Evolutionary conservation across 2,888 invertebrate genomes (phyloP).

Genomic region (Drosophila picticornis): DNA sequence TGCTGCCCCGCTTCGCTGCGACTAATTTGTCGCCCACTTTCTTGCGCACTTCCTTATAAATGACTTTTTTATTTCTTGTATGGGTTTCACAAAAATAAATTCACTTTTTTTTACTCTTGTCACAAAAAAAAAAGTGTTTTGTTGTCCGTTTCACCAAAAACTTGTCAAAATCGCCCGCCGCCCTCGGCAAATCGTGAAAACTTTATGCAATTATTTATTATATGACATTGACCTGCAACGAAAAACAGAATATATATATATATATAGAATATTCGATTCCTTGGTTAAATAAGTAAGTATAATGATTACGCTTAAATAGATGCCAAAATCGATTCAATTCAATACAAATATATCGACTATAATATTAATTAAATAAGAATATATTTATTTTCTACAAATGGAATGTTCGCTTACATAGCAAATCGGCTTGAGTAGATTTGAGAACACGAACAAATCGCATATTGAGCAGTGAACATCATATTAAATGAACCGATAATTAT

Average conservation of each 20-base stretch:
- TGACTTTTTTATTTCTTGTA: slow-evolving; percentile 30
- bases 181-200: slow-evolving; percentile 6
- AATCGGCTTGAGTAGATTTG: not conserved
- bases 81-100: slow-evolving; percentile 38
- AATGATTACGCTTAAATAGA: not conserved
- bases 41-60: slow-evolving; percentile 11
- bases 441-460: slow-evolving; percentile 11
- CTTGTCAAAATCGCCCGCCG: slow-evolving; percentile 22
- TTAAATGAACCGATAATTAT: slow-evolving; percentile 6
- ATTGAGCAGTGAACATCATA: slow-evolving; percentile 1
- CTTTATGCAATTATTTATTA: slow-evolving; percentile 14
- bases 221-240: slow-evolving; percentile 39
- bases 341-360: not conserved
- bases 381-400: not conserved
- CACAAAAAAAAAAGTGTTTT: slow-evolving; percentile 22
- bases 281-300: not conserved
- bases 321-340: not conserved
- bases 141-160: slow-evolving; percentile 17
- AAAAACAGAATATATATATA: slow-evolving; percentile 1
- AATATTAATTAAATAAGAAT: not conserved
- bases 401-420: not conserved
- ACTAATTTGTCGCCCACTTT: slow-evolving; percentile 13
- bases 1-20: slow-evolving; percentile 38
- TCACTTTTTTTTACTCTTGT: slow-evolving; percentile 16
- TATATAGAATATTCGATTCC: not conserved